phyloP scores from a whole-genome alignment of 2,797 vertebrate genomes.

The Lepidocolaptes lacrymiger region DNA sequence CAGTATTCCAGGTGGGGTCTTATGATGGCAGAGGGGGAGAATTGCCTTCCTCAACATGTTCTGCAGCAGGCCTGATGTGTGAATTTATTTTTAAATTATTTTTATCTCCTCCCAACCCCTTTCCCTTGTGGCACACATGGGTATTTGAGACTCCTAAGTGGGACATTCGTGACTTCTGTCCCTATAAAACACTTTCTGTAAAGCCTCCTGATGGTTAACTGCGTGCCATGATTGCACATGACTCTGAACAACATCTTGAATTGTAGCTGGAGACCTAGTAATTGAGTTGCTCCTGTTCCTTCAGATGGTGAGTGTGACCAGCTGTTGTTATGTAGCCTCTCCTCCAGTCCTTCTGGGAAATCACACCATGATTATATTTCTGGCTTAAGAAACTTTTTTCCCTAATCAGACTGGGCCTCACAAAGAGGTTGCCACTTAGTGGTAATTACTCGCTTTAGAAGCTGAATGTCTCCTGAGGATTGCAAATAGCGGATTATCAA shows the following conservation, averaged over 20 bases:
- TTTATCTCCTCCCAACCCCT: neutral
- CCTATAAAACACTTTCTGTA: neutral
- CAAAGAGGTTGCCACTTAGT: conserved; percentile 62
- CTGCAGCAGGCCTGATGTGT: neutral
- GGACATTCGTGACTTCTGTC: neutral
- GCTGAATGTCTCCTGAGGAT: conserved; percentile 46
- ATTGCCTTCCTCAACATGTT: neutral
- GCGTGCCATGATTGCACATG: neutral
- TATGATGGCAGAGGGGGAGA: neutral
- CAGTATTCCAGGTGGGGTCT: neutral
- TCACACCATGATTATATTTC: conserved; percentile 54
- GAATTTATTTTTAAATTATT: neutral
- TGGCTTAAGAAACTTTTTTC: conserved; percentile 51
- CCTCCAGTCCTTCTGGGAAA: conserved; percentile 51
- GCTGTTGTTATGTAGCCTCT: conserved; percentile 42
- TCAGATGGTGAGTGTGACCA: neutral
- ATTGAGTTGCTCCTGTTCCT: neutral
- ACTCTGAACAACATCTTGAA: neutral
- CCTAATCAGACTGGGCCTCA: conserved; percentile 55
- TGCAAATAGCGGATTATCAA: conserved; percentile 65
- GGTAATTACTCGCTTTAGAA: conserved; percentile 62
- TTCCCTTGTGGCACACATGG: neutral
- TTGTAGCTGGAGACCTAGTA: neutral
- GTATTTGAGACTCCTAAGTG: neutral
- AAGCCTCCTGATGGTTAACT: neutral